Evolutionary conservation across 2,113 vertebrate genomes (phyloP).

Genomic region (Chiloscyllium plagiosum): DNA sequence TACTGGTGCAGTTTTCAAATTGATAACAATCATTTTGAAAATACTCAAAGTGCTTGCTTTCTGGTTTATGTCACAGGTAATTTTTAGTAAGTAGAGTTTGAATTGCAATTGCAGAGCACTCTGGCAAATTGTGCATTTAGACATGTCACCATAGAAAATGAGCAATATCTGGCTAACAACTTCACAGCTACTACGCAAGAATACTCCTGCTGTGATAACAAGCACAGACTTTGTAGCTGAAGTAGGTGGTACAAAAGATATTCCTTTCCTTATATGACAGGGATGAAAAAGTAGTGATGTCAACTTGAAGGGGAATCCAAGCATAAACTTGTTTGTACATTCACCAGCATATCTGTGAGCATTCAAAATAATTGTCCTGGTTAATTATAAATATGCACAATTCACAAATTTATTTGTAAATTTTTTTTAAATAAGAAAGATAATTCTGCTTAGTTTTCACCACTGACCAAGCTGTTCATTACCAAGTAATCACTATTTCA

Average conservation of each 20-base stretch:
- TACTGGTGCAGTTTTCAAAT: neutral
- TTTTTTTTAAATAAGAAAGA: neutral
- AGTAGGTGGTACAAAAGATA: neutral
- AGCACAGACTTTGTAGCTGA: neutral
- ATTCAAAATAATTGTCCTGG: neutral
- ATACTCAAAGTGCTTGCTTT: neutral
- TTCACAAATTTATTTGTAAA: neutral
- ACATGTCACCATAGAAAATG: neutral
- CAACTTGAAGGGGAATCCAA: neutral
- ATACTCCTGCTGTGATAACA: neutral
- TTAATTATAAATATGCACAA: neutral
- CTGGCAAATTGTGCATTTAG: neutral
- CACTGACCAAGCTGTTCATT: neutral
- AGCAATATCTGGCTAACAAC: neutral
- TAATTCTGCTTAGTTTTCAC: neutral
- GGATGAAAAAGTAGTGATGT: neutral
- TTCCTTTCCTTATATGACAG: neutral
- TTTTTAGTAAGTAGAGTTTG: neutral
- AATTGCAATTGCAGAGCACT: neutral
- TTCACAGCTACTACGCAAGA: neutral
- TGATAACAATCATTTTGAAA: neutral
- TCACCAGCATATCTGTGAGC: neutral
- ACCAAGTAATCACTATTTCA: neutral
- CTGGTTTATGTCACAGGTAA: neutral
- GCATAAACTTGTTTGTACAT: neutral